Conservation (phyloP, 1,140 invertebrate species). For the Ptiloglossa arizonensis region DNA sequence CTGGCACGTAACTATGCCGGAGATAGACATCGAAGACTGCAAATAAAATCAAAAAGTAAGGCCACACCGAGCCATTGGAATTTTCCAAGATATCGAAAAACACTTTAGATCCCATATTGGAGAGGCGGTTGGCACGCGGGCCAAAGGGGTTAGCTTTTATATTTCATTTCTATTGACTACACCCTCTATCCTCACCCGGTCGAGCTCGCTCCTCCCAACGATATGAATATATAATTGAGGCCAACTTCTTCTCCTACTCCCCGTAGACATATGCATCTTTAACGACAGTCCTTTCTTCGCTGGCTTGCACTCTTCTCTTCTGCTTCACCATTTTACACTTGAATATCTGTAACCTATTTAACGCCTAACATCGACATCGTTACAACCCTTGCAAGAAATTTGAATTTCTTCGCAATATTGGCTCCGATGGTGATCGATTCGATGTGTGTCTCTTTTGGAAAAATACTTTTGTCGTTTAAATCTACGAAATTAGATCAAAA, state of each 20-base stretch:
- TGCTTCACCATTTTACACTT: neutral
- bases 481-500: too few species aligned
- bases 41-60: slow-evolving; percentile 63
- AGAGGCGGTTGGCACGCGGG: slow-evolving; percentile 44
- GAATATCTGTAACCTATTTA: neutral
- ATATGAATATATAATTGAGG: slow-evolving; percentile 74
- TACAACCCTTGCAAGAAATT: too few species aligned
- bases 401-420: too few species aligned
- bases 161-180: slow-evolving; percentile 72
- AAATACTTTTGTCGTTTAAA: too few species aligned
- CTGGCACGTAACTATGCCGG: slow-evolving; percentile 38
- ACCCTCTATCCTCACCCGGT: slow-evolving; percentile 22
- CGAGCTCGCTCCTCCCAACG: slow-evolving; percentile 45
- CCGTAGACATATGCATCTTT: slow-evolving; percentile 35
- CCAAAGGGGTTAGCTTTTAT: slow-evolving; percentile 60
- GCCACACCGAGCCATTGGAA: slow-evolving; percentile 39
- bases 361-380: neutral
- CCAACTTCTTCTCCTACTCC: slow-evolving; percentile 8
- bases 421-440: too few species aligned
- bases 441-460: too few species aligned
- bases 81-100: slow-evolving; percentile 73
- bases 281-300: neutral
- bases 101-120: slow-evolving; percentile 70
- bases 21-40: slow-evolving; percentile 37
- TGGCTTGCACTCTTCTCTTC: neutral